Base-by-base conservation (phyloP, 2,113 vertebrate species). In the Neogale vison region DNA sequence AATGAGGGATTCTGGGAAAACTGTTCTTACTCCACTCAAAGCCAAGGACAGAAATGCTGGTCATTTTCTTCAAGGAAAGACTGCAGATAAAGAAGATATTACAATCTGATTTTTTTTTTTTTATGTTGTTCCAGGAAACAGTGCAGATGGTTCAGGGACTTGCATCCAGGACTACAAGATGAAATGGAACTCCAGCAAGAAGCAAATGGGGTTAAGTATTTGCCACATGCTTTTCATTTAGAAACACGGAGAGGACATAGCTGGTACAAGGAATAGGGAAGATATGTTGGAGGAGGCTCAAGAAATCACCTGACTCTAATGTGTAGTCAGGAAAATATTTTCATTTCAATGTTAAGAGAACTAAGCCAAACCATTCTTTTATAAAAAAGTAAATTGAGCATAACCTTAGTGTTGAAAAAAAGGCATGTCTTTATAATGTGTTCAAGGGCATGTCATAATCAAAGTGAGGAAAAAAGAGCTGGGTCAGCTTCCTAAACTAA, bases 61-160 rank as follows among this genome's bases (percentile, higher is more conserved):
- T 29, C 76, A 67, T 90, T 80, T 93, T 87, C 74, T 88, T 81
- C 57, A 36, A 67, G 76, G 76, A 84, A 69, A 84, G 91, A 87
- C 88, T 50, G 29, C 1, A 65, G 42, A 96, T 72, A 98, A 94
- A 96, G 90, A 88, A 57, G 57, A 61, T 96, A 85, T 57, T 84
- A 65, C 89, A 42, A 47, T 65, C 18, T 67, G 57, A 42, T 61
- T 89, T 76, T 67, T 88, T 61, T 59, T 12, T 52, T 52, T 76
- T 88, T 57, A 82, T 42, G 20, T 47, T n/a, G 11, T 63, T 61
- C 63, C 84, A 94, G 63, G 79, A 93, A 92, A 47, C 0, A 0
- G 0, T n/a, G n/a, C 67, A 85, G 36, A 77, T 50, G 5, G 34
- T 10, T 34, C 86, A 45, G 31, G 26, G 50, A 81, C 47, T 71